Evolutionary conservation across 2,888 invertebrate species (phyloP).

Genomic region (Pristionchus maxplancki): DNA sequence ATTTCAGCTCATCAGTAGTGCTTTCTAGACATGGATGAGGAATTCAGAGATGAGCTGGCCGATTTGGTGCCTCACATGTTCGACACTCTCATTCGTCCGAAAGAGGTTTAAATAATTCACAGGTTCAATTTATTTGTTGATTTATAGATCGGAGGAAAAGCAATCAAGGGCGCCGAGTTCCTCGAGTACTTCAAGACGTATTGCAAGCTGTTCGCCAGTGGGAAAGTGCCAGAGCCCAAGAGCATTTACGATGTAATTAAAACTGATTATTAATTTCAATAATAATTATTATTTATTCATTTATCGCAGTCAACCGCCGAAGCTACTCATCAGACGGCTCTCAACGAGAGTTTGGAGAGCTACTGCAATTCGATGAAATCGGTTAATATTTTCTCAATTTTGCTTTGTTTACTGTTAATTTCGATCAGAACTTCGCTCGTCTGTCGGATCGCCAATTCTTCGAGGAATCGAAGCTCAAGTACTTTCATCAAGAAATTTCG

Average conservation of each 20-base stretch:
- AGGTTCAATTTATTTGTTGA: background rate
- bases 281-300: too few relatives aligned
- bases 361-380: background rate
- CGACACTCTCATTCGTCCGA: background rate
- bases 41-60: background rate
- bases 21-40: slow-evolving; percentile 22
- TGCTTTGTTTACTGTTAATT: too few relatives aligned
- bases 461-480: background rate
- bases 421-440: background rate
- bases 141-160: background rate
- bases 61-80: slow-evolving; percentile 2
- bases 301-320: background rate
- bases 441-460: slow-evolving; percentile 5
- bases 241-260: background rate
- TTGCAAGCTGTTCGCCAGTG: slow-evolving; percentile 14
- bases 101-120: too few relatives aligned
- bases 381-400: background rate
- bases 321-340: background rate
- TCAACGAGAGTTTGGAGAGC: background rate
- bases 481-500: background rate
- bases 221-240: slow-evolving; percentile 24
- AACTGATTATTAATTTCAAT: background rate
- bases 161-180: background rate
- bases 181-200: slow-evolving; percentile 6
- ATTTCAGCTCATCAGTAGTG: too few relatives aligned